Evolutionary conservation across 2,888 invertebrate species (phyloP), one percentile per base, ranked within the genome.

Genomic region (Dromius quadrimaculatus): DNA sequence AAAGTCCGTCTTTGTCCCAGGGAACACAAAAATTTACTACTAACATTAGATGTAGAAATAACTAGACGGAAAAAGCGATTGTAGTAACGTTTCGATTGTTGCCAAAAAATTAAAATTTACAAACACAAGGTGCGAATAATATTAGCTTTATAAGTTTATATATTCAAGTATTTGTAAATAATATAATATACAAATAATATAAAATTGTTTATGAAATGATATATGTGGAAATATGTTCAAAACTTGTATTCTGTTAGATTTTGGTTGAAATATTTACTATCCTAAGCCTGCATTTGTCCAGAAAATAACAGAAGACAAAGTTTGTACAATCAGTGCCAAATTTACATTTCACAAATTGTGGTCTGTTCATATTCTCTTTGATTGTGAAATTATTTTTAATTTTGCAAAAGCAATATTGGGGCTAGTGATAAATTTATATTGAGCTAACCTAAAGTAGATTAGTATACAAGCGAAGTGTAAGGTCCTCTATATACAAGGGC

Each of bases 401-500:
- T 66, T 66, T 66, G 66, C 66, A 54, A 54, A 66, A 66, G 28
- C 63, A 38, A 54, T 66, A 66, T 65, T 54, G 34, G 66, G 64
- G 66, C 66, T 66, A 66, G 66, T 66, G 66, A 66, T 36, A 57
- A 66, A 50, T 50, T 47, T 50, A 65, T 66, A 66, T 54, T 41
- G 36, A 59, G 59, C 59, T 59, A 36, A 59, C 34, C 11, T 19
- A 47, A 59, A 8, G 36, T 59, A 59, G 59, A 17, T 34, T 54
- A 54, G 50, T 23, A 54, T 23, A 54, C 28, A 28, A 54, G 41
- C 41, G 41, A 41, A 17, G n/a, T n/a, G n/a, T n/a, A 36, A 36
- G 32, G 28, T 59, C 68, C 68, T 68, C 68, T 59, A 54, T 68
- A 68, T 68, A 68, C 68, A 68, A 68, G 68, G 68, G 68, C 50